Conservation (phyloP, 2,113 vertebrate species). For the Bubalus kerabau region DNA sequence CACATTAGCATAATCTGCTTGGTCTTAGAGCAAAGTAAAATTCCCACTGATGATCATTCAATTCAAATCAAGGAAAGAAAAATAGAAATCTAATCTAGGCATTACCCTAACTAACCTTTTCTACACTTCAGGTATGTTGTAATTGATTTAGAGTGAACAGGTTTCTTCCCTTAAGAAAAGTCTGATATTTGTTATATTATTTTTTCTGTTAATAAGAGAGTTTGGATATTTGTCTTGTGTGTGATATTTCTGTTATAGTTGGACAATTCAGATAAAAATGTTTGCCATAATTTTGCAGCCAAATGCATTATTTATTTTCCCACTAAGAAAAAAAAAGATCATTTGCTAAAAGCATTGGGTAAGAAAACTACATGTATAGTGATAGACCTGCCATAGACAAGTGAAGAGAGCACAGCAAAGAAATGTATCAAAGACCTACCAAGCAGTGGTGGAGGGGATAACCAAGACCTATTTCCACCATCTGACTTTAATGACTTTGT, state of each 20-base stretch:
- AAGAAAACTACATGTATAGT: background rate
- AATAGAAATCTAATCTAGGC: background rate
- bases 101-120: background rate
- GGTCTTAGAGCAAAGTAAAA: background rate
- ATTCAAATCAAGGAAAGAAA: background rate
- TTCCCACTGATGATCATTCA: background rate
- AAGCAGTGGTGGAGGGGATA: background rate
- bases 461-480: background rate
- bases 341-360: background rate
- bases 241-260: background rate
- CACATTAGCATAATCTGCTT: background rate
- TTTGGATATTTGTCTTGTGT: background rate
- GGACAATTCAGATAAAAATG: slow-evolving; percentile 10
- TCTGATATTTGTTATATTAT: background rate
- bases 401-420: background rate
- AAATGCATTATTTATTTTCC: slow-evolving; percentile 27
- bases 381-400: background rate
- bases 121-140: background rate
- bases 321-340: background rate
- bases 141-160: background rate
- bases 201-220: background rate
- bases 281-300: background rate
- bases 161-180: background rate
- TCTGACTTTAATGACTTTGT: background rate
- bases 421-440: background rate